A percentile compares a stretch with the other conserved stretches of the same genome.
Conservation (phyloP, 92 coral and sea anemone species). For the Bergia puertoricense region DNA sequence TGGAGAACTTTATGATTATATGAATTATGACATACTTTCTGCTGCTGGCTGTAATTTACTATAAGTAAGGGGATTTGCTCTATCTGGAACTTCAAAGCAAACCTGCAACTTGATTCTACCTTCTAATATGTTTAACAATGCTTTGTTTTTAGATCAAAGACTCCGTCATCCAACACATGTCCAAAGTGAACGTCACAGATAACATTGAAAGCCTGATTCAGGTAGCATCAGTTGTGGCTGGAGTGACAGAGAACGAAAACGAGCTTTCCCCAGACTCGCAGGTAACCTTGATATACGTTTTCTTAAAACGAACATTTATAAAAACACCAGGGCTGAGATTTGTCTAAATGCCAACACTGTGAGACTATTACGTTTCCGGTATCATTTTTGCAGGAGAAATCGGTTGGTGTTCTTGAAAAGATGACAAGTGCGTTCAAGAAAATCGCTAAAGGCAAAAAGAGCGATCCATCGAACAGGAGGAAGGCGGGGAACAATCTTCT, state of each 20-base stretch:
- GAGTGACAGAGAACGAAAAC: conserved; percentile 71
- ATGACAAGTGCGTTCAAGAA: conserved; percentile 60
- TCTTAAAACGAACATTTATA: no score
- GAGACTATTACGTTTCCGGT: neutral
- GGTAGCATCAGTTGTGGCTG: conserved; percentile 82
- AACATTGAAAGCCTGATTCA: conserved; percentile 71
- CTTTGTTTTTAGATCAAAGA: conserved; percentile 64
- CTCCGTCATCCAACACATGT: conserved; percentile 77
- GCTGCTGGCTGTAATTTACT: no score
- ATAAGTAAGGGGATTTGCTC: no score
- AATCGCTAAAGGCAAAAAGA: conserved; percentile 40
- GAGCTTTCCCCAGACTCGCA: conserved; percentile 78
- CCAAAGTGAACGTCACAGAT: conserved; percentile 72
- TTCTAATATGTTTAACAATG: neutral
- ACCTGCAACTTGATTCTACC: no score
- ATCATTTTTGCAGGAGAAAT: conserved; percentile 50
- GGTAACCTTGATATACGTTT: conserved; percentile 50
- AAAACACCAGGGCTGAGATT: no score
- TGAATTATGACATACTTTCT: no score
- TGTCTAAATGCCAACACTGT: neutral
- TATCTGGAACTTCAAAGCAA: no score
- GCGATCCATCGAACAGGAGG: conserved; percentile 43
- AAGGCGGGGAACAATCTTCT: conserved; percentile 78
- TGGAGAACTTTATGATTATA: no score
- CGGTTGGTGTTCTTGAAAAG: conserved; percentile 69